phyloP scores from a whole-genome alignment of 2,797 vertebrate species.

The Coreius guichenoti region DNA sequence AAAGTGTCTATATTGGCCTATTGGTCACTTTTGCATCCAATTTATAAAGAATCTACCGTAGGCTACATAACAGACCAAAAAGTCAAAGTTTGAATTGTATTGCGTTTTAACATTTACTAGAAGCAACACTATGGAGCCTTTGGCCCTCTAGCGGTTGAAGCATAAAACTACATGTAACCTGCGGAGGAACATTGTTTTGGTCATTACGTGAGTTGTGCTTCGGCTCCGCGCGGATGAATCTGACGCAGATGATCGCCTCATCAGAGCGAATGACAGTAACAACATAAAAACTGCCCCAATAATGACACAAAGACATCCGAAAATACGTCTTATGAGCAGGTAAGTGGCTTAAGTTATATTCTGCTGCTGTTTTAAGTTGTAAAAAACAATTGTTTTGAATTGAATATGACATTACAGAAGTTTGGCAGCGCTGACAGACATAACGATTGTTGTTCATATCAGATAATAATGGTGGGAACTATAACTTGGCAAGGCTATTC shows the following conservation, averaged over 20 bases:
- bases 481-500: neutral
- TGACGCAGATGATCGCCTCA: neutral
- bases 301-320: neutral
- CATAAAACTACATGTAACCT: neutral
- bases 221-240: neutral
- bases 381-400: no score
- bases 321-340: neutral
- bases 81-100: neutral
- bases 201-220: neutral
- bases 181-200: neutral
- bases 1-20: neutral
- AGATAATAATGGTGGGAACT: neutral
- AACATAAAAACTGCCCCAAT: neutral
- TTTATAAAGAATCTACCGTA: neutral
- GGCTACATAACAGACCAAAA: neutral
- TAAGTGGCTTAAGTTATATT: neutral
- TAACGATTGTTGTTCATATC: no score
- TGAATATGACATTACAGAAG: no score
- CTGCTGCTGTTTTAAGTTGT: neutral
- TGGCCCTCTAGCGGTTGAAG: neutral
- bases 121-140: neutral
- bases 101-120: neutral
- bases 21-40: neutral
- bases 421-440: no score
- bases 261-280: rapidly evolving